A percentile compares a stretch with the other conserved stretches of the same genome.
Conservation (phyloP, 2,113 vertebrate species). For the Acinonyx jubatus region DNA sequence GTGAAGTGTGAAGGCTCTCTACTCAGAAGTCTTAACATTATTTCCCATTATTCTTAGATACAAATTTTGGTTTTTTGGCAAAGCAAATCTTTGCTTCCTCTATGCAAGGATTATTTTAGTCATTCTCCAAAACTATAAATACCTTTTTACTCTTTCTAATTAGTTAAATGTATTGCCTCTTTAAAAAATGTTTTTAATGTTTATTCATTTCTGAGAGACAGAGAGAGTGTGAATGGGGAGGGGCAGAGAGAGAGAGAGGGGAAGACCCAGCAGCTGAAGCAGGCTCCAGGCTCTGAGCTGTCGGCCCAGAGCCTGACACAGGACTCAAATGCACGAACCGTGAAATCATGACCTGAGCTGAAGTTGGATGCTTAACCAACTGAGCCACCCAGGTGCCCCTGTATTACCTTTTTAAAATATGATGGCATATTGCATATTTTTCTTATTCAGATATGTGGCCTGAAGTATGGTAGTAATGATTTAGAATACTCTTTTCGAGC, state of each 20-base stretch:
- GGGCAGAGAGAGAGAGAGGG: no score
- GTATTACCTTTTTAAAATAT: neutral
- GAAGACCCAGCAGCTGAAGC: no score
- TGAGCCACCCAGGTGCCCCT: no score
- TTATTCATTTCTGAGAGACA: no score
- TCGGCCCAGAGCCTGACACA: no score
- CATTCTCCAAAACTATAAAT: neutral
- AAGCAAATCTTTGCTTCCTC: neutral
- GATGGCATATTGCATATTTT: fast-evolving
- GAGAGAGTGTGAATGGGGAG: no score
- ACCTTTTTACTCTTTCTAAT: neutral
- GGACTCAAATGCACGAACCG: no score
- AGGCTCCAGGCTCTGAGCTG: no score
- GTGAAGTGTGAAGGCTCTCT: neutral
- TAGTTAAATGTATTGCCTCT: neutral
- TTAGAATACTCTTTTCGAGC: neutral
- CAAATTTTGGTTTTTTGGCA: neutral
- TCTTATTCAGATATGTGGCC: neutral
- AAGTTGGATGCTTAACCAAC: no score
- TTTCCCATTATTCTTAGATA: neutral
- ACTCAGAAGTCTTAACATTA: neutral
- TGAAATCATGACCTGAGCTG: no score
- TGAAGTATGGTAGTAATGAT: neutral
- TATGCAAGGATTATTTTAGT: neutral
- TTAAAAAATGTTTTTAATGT: neutral